Evolutionary conservation across 2,113 vertebrate genomes (phyloP), one percentile per base, ranked within the genome.

Genomic region (Micronycteris hirsuta): DNA sequence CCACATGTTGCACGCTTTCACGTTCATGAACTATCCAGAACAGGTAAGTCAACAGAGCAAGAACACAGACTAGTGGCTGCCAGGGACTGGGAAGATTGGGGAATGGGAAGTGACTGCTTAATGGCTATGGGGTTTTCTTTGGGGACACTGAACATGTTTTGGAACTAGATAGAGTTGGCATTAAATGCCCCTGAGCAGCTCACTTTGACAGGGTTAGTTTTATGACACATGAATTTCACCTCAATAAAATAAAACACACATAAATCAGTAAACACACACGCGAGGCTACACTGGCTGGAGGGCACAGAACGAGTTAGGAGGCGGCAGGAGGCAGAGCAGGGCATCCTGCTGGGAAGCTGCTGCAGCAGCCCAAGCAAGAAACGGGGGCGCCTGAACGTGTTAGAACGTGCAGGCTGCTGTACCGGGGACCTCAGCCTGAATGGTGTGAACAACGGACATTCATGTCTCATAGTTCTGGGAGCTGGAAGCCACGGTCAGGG

Each of bases 151-250:
- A n/a, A 81, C 43, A 73, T 41, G 3, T 71, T 61, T 80, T 26
- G 28, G 26, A 61, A 71, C 6, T 26, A 81, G 74, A 33, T 3
- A 22, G 82, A 81, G 6, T 36, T 24, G 22, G 38, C 54, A 47
- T 70, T 58, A 49, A 92, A 41, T 17, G 54, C 13, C n/a, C 3
- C 36, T 5, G 26, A 54, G 36, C 13, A 24, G 5, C 31, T 83
- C 14, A 3, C 36, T 78, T 89, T 71, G 49, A 78, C 77, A 89
- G 84, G 61, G 22, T 31, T 84, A 12, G 38, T 58, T 86, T 92
- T 71, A 47, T 33, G 70, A 31, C 24, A 9, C 20, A 19, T 89
- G 54, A 80, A 17, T 71, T 65, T 63, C 4, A 14, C 41, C 14
- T 31, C 31, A 76, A 61, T 33, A 16, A 56, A 92, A 68, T n/a